Conservation (phyloP, 2,888 invertebrate genomes). For the Macrophya annulata region DNA sequence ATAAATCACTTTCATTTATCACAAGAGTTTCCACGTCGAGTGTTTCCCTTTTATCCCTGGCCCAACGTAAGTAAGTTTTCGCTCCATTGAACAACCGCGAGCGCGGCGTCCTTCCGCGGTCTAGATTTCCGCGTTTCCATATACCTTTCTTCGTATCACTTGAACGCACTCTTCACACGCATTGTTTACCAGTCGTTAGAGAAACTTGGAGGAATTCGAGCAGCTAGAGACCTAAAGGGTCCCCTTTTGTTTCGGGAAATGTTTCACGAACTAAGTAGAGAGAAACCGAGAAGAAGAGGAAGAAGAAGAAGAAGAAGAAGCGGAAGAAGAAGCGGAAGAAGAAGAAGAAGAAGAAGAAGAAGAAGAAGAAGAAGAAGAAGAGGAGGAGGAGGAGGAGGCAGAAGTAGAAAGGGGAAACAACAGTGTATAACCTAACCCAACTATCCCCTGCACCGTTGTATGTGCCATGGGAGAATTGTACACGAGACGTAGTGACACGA, state of each 20-base stretch:
- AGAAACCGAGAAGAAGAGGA: neutral
- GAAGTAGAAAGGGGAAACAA: neutral
- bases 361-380: neutral
- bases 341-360: neutral
- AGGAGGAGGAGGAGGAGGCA: neutral
- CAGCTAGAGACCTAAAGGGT: neutral
- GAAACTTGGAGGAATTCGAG: conserved; percentile 15
- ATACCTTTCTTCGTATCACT: conserved; percentile 30
- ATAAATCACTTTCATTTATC: conserved; percentile 46
- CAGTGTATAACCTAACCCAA: neutral
- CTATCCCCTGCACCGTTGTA: neutral
- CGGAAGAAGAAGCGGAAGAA: neutral
- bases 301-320: neutral
- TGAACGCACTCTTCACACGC: conserved; percentile 36
- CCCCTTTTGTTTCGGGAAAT: neutral
- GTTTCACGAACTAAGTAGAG: neutral
- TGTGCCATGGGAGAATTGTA: neutral
- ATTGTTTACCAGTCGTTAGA: conserved; percentile 45
- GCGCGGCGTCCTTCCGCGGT: conserved; percentile 16
- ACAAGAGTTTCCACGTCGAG: conserved; percentile 44
- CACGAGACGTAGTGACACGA: neutral
- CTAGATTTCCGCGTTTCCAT: conserved; percentile 21
- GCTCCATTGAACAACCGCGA: conserved; percentile 30
- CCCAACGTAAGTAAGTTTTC: conserved; percentile 21
- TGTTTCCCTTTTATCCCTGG: conserved; percentile 40